Base-by-base conservation (phyloP, 2,797 vertebrate genomes). In the Acrossocheilus wenchowensis region DNA sequence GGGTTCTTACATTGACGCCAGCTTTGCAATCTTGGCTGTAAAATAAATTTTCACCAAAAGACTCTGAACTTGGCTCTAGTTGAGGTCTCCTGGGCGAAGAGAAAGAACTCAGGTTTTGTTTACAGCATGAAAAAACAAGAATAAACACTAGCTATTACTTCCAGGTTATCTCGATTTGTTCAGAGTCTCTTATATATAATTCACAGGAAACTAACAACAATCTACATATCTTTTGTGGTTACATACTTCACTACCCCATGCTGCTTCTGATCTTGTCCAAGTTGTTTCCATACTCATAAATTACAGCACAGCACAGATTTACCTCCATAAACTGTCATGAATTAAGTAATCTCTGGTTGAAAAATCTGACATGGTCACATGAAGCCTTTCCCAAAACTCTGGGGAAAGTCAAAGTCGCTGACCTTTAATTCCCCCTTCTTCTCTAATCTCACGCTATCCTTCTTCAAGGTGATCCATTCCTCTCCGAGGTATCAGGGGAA, bases 401-500 rank as follows among this genome's bases (percentile, higher is more conserved):
- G 6, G 75, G 81, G 6, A 48, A 83, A 57, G 64, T 52, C 66
- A 73, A 84, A 88, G 64, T 23, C 21, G 48, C 17, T 50, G 75
- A 62, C 50, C 43, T 80, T 36, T 36, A 15, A 34, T 69, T 78
- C 43, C 64, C 36, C 30, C 23, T 48, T 79, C 68, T 71, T 66
- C n/a, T 74, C 77, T 77, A 72, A 83, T 66, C 60, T 79, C 57
- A 54, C 10, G 12, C 69, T 39, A 68, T 34, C 71, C 39, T 62
- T 74, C 77, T 54, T 78, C 71, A 71, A 80, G 45, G 48, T 41
- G 43, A 79, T 64, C 52, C 5, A 6, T 26, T 48, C n/a, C 48
- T 64, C 57, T 60, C 11, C 0, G 57, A 52, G 69, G 74, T 73
- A 85, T 88, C 19, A 90, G 86, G 68, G 86, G 62, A 73, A 88